A percentile compares a stretch with the other conserved stretches of the same genome.
Evolutionary conservation across 2,888 invertebrate species (phyloP).

Genomic region (Sinodicranocentrus sp.): DNA sequence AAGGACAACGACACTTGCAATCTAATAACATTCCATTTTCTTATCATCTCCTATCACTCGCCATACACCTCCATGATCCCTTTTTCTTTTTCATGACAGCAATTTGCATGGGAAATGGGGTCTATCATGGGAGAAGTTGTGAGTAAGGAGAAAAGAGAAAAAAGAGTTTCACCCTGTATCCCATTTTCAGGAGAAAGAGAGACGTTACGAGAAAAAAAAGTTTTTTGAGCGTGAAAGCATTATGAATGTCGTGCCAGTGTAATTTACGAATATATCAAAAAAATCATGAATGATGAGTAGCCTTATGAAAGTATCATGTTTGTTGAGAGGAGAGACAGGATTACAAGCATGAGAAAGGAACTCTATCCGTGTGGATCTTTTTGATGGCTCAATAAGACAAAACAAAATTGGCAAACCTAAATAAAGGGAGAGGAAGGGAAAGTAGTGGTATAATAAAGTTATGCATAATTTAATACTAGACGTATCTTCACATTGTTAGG

Average conservation of each 20-base stretch:
- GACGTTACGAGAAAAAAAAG: background rate
- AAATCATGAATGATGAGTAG: conserved; percentile 9
- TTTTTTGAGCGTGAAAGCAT: background rate
- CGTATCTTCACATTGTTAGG: background rate
- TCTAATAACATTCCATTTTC: background rate
- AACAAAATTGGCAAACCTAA: no score
- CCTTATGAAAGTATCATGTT: background rate
- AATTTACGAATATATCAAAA: background rate
- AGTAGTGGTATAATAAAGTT: background rate
- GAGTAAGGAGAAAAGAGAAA: no score
- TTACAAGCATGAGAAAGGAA: background rate
- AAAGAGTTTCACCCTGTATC: no score
- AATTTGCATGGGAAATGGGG: conserved; percentile 20
- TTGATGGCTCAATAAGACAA: no score
- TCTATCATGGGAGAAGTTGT: background rate
- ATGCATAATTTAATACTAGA: conserved; percentile 34
- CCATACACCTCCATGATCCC: background rate
- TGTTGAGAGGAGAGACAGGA: background rate
- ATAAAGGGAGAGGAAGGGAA: background rate
- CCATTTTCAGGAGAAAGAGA: no score
- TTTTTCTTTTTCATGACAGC: background rate
- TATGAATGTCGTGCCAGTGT: background rate
- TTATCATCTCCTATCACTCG: background rate
- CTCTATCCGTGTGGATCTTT: no score
- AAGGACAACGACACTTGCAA: no score